Conservation (phyloP, 2,113 vertebrate species). For the Quiscalus mexicanus region DNA sequence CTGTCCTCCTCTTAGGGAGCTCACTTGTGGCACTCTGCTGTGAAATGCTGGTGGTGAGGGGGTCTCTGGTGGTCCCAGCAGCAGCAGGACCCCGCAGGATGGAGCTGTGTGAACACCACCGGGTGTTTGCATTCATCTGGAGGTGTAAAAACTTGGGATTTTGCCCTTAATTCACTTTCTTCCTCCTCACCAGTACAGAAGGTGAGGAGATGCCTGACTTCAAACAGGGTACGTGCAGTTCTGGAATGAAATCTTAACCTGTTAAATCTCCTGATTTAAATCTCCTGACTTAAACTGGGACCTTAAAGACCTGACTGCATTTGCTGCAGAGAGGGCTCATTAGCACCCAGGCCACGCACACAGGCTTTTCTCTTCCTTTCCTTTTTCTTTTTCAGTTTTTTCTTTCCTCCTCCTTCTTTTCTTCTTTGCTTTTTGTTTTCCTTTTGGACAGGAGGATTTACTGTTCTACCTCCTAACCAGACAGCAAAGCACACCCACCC, state of each 20-base stretch:
- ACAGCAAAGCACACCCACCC: neutral
- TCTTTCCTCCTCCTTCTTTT: neutral
- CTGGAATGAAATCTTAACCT: neutral
- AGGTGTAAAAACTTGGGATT: neutral
- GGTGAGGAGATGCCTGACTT: neutral
- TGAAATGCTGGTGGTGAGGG: neutral
- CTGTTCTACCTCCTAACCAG: neutral
- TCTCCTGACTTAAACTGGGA: neutral
- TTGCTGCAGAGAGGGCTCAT: neutral
- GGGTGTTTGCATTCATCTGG: neutral
- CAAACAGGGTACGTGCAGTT: rapidly evolving
- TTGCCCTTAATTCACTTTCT: neutral
- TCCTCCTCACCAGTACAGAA: neutral
- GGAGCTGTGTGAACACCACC: neutral
- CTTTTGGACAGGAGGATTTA: neutral
- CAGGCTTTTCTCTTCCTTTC: neutral
- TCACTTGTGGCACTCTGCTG: neutral
- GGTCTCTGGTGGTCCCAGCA: neutral
- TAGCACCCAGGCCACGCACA: neutral
- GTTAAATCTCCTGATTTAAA: neutral
- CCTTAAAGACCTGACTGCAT: neutral
- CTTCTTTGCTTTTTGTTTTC: rapidly evolving
- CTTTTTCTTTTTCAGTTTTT: neutral
- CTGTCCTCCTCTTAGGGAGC: neutral
- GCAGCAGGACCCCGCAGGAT: neutral